Evolutionary conservation across 2,888 invertebrate genomes (phyloP).

Genomic region (Phengaris arion): DNA sequence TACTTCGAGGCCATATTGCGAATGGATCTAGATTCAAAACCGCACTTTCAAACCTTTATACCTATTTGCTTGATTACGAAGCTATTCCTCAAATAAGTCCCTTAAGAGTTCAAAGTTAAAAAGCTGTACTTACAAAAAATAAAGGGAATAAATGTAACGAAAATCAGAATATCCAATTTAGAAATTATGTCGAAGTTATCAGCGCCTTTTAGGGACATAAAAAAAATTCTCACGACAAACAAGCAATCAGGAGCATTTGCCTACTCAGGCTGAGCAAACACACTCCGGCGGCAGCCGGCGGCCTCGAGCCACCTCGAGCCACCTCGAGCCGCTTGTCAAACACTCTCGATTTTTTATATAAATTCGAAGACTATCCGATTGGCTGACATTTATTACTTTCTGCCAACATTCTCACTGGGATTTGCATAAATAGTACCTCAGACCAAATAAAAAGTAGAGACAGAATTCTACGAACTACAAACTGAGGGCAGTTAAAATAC

Average conservation of each 20-base stretch:
- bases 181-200: constrained; percentile 36
- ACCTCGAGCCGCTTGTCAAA: constrained; percentile 60
- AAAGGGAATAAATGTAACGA: constrained; percentile 39
- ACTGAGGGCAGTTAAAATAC: too few species aligned
- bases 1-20: too few species aligned
- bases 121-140: constrained; percentile 22
- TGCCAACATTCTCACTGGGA: neutral
- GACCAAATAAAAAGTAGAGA: neutral
- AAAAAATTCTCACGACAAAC: constrained; percentile 69
- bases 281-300: constrained; percentile 45
- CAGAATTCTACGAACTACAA: too few species aligned
- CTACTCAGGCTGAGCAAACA: constrained; percentile 66
- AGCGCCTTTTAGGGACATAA: constrained; percentile 54
- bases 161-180: constrained; percentile 41
- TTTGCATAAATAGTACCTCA: neutral
- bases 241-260: constrained; percentile 75
- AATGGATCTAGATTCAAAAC: neutral
- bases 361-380: constrained; percentile 25
- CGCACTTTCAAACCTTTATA: neutral
- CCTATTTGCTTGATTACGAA: neutral
- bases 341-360: constrained; percentile 46
- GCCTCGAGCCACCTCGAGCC: constrained; percentile 45
- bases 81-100: neutral
- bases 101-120: neutral
- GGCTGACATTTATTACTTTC: constrained; percentile 16